A percentile compares a stretch with the other conserved stretches of the same genome.
These are phyloP conservation scores for Scaeva pyrastri DNA, from an alignment of 2,888 invertebrate genomes.

Conservation along the genomic window DNA sequence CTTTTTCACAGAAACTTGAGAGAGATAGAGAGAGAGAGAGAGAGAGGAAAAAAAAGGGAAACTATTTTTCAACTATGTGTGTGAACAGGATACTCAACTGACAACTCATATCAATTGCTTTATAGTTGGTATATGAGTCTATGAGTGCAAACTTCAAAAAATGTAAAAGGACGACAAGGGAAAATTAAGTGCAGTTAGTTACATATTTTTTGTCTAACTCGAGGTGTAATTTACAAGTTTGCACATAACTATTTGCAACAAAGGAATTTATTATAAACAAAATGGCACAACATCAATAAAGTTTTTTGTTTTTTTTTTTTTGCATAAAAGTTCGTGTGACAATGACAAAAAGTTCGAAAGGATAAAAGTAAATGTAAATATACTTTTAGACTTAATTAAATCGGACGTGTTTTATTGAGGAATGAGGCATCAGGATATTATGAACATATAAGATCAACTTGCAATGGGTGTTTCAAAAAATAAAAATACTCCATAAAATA, in stretches of 20 bases:
- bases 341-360: too few relatives aligned
- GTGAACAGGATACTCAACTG: slow-evolving; percentile 16
- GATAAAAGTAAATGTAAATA: too few relatives aligned
- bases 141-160: background rate
- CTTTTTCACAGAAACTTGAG: background rate
- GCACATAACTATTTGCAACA: background rate
- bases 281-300: too few relatives aligned
- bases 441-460: too few relatives aligned
- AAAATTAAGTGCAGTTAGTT: slow-evolving; percentile 12
- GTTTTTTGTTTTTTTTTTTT: too few relatives aligned
- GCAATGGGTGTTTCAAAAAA: too few relatives aligned
- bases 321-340: too few relatives aligned
- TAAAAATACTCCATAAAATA: too few relatives aligned
- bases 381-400: too few relatives aligned
- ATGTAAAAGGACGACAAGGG: background rate
- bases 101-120: background rate
- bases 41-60: slow-evolving; percentile 7
- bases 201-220: background rate
- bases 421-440: too few relatives aligned
- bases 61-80: background rate
- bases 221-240: background rate
- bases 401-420: too few relatives aligned
- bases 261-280: background rate
- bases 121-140: background rate
- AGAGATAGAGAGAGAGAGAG: too few relatives aligned